Base-by-base conservation (phyloP, 2,113 vertebrate species). In the Mugil cephalus region DNA sequence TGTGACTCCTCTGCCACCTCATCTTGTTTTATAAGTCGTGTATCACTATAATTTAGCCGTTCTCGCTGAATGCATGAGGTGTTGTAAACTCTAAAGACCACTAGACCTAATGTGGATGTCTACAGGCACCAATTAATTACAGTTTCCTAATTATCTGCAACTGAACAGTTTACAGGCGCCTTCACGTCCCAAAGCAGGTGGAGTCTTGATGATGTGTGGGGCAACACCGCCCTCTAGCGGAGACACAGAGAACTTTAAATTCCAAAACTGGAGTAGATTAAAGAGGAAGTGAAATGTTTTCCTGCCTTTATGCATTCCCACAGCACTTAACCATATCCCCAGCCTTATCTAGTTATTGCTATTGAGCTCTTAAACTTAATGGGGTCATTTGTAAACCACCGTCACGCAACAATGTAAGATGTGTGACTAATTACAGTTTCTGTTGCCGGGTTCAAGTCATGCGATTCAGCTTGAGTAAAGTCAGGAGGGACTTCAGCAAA, bases 191-290 rank as follows among this genome's bases (percentile, higher is more conserved):
- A 19, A 24, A 39, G 9, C 43, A 66, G 34, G 10, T 39, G 48
- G 47, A 54, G 14, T 8, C 18, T 46, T 34, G 35, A 61, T 56
- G 9, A 62, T 4, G 17, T 15, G 1, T 24, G 53, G 18, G 6
- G 8, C 40, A 46, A 30, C 47, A 11, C 56, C 69, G 34, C 85
- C 86, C 69, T 73, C 86, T 13, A 48, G 88, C 51, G 86, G 86
- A 66, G 2, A 69, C 17, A 7, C 6, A 19, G 30, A 13, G 11
- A 48, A 45, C 4, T 13, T 21, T 11, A 21, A 9, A 50, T 50
- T 50, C 18, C 47, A 50, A 50, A 19, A 9, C 8, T 6, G 8
- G 18, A 10, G 47, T n/a, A n/a, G 11, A 8, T 18, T 50, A 4
- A 18, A 10, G 18, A 19, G 9, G 9, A 50, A 50, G 19, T 19